These are phyloP conservation scores for Tipula helvola DNA, from an alignment of 2,888 invertebrate genomes.

Conservation along the genomic window DNA sequence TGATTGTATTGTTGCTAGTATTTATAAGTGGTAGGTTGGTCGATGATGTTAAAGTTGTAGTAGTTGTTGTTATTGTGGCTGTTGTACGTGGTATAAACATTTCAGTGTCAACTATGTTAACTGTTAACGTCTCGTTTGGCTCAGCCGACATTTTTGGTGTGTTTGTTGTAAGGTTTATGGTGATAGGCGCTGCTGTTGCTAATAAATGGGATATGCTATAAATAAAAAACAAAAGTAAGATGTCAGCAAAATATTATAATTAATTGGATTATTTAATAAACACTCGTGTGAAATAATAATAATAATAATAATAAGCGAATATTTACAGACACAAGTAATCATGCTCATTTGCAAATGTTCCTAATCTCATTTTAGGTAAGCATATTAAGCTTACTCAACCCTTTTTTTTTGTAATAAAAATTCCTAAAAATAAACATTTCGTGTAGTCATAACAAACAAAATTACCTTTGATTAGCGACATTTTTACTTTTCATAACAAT, in stretches of 20 bases:
- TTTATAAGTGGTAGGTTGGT: background rate
- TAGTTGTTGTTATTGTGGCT: background rate
- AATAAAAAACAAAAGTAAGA: background rate
- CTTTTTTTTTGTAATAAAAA: no score
- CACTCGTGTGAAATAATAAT: no score
- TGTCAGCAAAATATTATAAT: no score
- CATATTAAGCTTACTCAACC: no score
- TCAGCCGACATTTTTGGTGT: background rate
- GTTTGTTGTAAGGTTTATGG: background rate
- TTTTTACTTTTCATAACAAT: slow-evolving; percentile 35
- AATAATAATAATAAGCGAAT: no score
- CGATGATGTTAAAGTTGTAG: background rate
- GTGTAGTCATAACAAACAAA: background rate
- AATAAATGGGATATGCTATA: background rate
- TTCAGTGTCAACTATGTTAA: background rate
- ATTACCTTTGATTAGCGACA: slow-evolving; percentile 14
- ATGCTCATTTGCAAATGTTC: background rate
- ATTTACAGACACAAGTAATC: background rate
- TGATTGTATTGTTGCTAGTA: background rate
- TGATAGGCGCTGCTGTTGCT: background rate
- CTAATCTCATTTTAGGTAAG: no score
- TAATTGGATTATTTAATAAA: no score
- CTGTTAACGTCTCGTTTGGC: background rate
- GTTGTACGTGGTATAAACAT: background rate
- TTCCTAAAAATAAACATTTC: background rate